These are phyloP conservation scores for Stigmatopora argus DNA, from an alignment of 2,113 vertebrate genomes.

Conservation along the genomic window DNA sequence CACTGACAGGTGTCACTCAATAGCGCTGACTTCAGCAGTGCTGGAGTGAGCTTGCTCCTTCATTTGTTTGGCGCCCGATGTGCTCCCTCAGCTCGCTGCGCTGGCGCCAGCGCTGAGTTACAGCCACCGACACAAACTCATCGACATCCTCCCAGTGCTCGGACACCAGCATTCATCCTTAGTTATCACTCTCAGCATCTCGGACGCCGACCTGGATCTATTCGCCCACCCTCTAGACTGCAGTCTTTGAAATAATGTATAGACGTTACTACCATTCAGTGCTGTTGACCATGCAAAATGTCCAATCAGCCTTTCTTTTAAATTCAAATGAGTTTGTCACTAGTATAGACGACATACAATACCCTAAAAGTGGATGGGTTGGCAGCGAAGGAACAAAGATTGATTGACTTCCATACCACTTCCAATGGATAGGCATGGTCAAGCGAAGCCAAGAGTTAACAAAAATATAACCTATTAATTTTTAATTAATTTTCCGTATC, in stretches of 20 bases:
- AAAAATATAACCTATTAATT: too few species aligned
- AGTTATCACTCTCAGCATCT: constrained; percentile 17
- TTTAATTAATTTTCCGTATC: too few species aligned
- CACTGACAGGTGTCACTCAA: constrained; percentile 54
- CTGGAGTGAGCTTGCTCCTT: constrained; percentile 32
- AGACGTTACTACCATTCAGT: too few species aligned
- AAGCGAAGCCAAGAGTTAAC: too few species aligned
- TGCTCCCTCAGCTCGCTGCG: constrained; percentile 33
- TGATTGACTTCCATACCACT: too few species aligned
- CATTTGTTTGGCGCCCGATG: constrained; percentile 38
- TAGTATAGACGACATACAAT: too few species aligned
- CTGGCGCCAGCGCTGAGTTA: constrained; percentile 42
- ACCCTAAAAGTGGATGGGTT: too few species aligned
- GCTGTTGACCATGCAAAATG: too few species aligned
- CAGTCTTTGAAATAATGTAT: not conserved
- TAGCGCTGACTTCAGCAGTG: constrained; percentile 53
- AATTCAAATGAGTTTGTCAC: too few species aligned
- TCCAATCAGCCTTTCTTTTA: too few species aligned
- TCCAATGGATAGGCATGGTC: too few species aligned
- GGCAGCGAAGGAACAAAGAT: too few species aligned
- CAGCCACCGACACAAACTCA: constrained; percentile 10
- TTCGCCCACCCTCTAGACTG: not conserved
- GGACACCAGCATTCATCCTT: constrained; percentile 36
- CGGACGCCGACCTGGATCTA: constrained; percentile 12
- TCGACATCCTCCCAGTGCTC: constrained; percentile 17